Base-by-base conservation (phyloP, 2,888 invertebrate genomes). In the Ashinkailepas kermadecensis region DNA sequence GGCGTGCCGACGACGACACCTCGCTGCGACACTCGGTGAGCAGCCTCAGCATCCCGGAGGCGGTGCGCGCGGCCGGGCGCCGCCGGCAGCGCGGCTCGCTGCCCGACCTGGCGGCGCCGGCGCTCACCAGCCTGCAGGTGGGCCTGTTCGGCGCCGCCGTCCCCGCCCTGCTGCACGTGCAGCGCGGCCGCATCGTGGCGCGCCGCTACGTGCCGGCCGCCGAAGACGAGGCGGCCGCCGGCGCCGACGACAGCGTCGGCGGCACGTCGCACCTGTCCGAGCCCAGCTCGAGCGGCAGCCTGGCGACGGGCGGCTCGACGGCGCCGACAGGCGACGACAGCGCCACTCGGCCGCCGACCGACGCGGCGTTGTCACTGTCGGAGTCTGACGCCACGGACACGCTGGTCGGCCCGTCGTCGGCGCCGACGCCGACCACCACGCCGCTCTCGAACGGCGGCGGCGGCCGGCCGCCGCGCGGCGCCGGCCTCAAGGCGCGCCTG, bases 1-100 rank as follows among this genome's bases (percentile, higher is more conserved):
- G 54, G 9, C 10, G 21, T 0, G 56, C 74, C 70, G 83, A 83
- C 65, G 82, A 81, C 80, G 83, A 83, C 74, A 82, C 83, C 62
- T 81, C 82, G 12, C 85, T 86, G 83, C 85, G 86, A 70, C 86
- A 86, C 81, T 86, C 86, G 62, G 85, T 86, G 78, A 87, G 87
- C 83, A 86, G 87, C 12, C 85, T 86, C 25, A 87, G 87, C 11
- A 86, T 87, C 84, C 87, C 87, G 21, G 74, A 74, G 74, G 74
- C 74, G 74, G 18, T 21, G 3, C 74, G 74, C 21, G 74, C 56
- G 67, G 83, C 81, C 70, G 56, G n/a, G 15, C 70, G 39, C 39
- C 70, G 78, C 13, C 54, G 78, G 23, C 25, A 70, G 21, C 74
- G 54, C 9, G 74, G 74, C 4, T 74, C 74, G 56, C 74, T 74